phyloP scores from a whole-genome alignment of 2,797 vertebrate genomes.

The Lepus oiostolus region DNA sequence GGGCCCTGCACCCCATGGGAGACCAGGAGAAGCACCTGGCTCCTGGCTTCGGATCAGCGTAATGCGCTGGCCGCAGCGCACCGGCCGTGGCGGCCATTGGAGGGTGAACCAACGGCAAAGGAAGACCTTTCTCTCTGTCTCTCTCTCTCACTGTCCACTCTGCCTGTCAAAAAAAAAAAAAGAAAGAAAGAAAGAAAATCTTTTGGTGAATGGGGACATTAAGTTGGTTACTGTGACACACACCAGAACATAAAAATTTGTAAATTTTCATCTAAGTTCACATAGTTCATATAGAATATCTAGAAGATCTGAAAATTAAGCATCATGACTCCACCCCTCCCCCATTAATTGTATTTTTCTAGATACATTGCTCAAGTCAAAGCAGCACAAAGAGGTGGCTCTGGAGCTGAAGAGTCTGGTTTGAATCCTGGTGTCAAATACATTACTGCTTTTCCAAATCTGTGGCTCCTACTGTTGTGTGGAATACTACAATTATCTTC shows the following conservation, averaged over 20 bases:
- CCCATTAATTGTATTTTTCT: not conserved
- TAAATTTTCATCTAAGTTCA: not conserved
- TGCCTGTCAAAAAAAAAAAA: too few relatives aligned
- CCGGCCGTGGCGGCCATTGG: too few relatives aligned
- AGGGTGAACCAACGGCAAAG: too few relatives aligned
- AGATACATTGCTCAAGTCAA: not conserved
- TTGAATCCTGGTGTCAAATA: not conserved
- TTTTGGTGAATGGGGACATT: not conserved
- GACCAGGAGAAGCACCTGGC: too few relatives aligned
- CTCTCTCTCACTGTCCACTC: too few relatives aligned
- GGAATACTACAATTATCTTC: fast-evolving
- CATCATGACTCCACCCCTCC: not conserved
- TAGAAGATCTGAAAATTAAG: not conserved
- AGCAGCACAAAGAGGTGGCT: not conserved
- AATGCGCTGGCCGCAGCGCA: too few relatives aligned
- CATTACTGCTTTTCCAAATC: too few relatives aligned
- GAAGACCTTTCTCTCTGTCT: too few relatives aligned
- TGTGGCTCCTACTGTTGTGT: not conserved
- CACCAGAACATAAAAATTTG: not conserved
- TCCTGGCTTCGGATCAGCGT: too few relatives aligned
- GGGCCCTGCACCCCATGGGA: too few relatives aligned
- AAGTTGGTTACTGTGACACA: not conserved
- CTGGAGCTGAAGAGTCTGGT: not conserved
- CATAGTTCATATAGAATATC: not conserved
- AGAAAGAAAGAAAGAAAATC: not conserved